Evolutionary conservation across 1,140 invertebrate genomes (phyloP).

Genomic region (Nilaparvata lugens): DNA sequence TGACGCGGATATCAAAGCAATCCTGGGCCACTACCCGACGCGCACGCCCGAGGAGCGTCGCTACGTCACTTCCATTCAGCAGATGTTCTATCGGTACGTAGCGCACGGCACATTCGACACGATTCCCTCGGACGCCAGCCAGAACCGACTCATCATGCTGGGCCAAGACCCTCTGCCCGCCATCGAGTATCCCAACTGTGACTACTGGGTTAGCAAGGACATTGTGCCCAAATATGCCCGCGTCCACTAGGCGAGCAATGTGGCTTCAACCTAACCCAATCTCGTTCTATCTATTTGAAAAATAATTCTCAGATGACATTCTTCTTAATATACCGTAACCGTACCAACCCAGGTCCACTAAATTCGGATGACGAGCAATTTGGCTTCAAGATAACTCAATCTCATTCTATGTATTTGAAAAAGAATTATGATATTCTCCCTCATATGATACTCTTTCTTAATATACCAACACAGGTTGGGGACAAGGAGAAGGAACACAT

Average conservation of each 20-base stretch:
- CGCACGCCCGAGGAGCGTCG: conserved; percentile 57
- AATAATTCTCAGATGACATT: too few relatives aligned
- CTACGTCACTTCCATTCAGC: conserved; percentile 67
- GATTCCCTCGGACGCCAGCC: conserved; percentile 35
- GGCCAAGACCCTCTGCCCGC: conserved; percentile 54
- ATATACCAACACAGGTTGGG: too few relatives aligned
- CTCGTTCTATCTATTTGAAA: too few relatives aligned
- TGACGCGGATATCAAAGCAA: conserved; percentile 61
- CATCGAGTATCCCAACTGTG: conserved; percentile 55
- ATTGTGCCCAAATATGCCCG: conserved; percentile 57
- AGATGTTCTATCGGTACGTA: conserved; percentile 71
- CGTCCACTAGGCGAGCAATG: conserved; percentile 19
- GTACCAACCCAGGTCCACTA: too few relatives aligned
- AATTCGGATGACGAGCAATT: too few relatives aligned
- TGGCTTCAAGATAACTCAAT: too few relatives aligned
- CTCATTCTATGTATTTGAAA: too few relatives aligned
- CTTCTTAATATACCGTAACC: too few relatives aligned
- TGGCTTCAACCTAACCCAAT: too few relatives aligned
- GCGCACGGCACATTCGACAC: conserved; percentile 55
- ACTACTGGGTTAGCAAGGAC: conserved; percentile 61
- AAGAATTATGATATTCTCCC: too few relatives aligned
- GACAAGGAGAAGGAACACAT: too few relatives aligned
- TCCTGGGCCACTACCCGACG: conserved; percentile 62
- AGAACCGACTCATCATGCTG: conserved; percentile 41
- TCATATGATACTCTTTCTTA: too few relatives aligned